Base-by-base conservation (phyloP, 2,888 invertebrate species). In the Leptinotarsa haldemani region DNA sequence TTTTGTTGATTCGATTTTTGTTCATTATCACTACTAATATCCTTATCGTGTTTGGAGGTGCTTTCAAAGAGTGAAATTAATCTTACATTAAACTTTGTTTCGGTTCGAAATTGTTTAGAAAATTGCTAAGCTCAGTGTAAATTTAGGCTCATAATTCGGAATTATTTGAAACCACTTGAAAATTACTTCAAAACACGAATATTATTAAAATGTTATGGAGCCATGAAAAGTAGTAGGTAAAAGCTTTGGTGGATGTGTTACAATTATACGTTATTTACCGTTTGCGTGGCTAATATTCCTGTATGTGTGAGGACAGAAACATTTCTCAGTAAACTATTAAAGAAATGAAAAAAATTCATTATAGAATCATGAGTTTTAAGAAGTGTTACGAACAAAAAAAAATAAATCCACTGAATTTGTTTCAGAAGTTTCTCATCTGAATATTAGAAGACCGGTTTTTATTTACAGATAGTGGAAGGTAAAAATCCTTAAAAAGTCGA, bases 171-270 rank as follows among this genome's bases (percentile, higher is more conserved):
- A 78, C 79, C 79, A 78, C 80, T 79, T 69, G 76, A 77, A 76
- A 77, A 80, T 80, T 78, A 76, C 80, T 75, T 69, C 63, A 71
- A 78, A 78, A 80, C 79, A 80, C 80, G 79, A 79, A 82, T 81
- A 79, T 81, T 82, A 81, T 80, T 80, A 80, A 81, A 81, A 61
- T 61, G 61, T 61, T 61, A 61, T 40, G 61, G 22, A 40, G 61
- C 61, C 40, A 61, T 25, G 61, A 61, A 40, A 61, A 61, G 61
- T 61, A 61, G 61, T n/a, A 12, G 61, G 61, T 61, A 61, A 40
- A 61, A 30, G 61, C 40, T 56, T n/a, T 18, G 18, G 4, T 30
- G 30, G 61, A 61, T 61, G 61, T 61, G 61, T 61, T 61, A 40
- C 40, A 40, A 61, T 61, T 61, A 61, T 61, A 61, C 61, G 30